Evolutionary conservation across 1,140 invertebrate genomes (phyloP), one percentile per base, ranked within the genome.

Genomic region (Nilaparvata lugens): DNA sequence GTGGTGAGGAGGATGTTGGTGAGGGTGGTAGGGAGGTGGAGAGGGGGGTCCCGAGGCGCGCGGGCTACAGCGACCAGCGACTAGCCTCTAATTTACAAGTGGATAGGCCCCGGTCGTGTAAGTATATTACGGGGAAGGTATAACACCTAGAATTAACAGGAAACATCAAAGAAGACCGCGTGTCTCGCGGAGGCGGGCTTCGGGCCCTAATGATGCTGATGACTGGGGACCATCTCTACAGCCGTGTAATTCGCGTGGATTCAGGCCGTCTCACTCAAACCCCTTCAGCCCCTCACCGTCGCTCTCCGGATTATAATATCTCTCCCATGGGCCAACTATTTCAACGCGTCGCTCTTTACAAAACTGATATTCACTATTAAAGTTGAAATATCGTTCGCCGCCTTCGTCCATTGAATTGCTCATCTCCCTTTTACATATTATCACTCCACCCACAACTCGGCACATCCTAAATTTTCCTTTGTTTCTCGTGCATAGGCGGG

Each of bases 61-160:
- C 45, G 18, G 42, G 38, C 9, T n/a, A n/a, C n/a, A n/a, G n/a
- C n/a, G n/a, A n/a, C 25, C 25, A 28, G 31, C 31, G 31, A 11
- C 31, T 16, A 48, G 45, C 45, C 45, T 48, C 45, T 48, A 48
- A 48, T 48, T 48, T 48, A 48, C 45, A 48, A 48, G 45, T 48
- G 45, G 45, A 48, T 19, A 23, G 31, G 31, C 31, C 16, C 4
- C 21, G 21, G 45, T 23, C 21, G 45, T 48, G 45, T 48, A 48
- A 48, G 45, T 48, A 48, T 48, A 48, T 48, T 48, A 48, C 21
- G 45, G 21, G 45, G 45, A 48, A 48, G 45, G 45, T 48, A 48
- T 48, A 48, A 48, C 45, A 48, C 45, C 45, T 48, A 48, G 45
- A 48, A 48, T 48, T 48, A 48, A 48, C 16, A 48, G 45, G 45